Base-by-base conservation (phyloP, 2,113 vertebrate genomes). In the Rhinichthys klamathensis region DNA sequence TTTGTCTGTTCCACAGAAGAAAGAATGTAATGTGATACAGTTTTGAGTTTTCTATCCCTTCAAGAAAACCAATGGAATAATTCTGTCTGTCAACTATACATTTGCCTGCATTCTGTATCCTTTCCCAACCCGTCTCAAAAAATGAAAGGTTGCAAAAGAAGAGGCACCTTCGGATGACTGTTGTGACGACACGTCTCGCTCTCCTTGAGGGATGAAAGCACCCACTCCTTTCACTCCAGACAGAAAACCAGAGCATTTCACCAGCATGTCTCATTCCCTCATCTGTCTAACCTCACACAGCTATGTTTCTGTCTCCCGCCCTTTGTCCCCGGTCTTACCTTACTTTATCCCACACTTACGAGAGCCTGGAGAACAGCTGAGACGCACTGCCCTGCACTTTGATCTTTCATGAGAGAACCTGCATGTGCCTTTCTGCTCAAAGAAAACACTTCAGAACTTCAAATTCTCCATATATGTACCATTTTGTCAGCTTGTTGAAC, bases 211-310 rank as follows among this genome's bases (percentile, higher is more conserved):
- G 60, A 83, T 41, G 44, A 86, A 65, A 79, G 73, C 63, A 77
- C 73, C 81, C 78, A 56, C 35, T 72, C 6, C 12, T 82, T 78
- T 79, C 83, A 80, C 60, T 84, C 65, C 83, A 86, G 54, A 67
- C 27, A 76, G 80, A 84, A 83, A 86, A 88, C 54, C 76, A 78
- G 84, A 87, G 32, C 56, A 46, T 77, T 72, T 85, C 54, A 13
- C 88, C 87, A 85, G 46, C 74, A 80, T 54, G 79, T 89, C 80
- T 89, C 86, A 30, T 87, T 89, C 84, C 90, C 69, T 91, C 91
- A 87, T 94, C 94, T 94, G 93, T 91, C 90, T 92, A 93, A 91
- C 87, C 92, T 95, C 93, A 95, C 87, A 92, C 81, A 88, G 90
- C 77, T 88, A 89, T 85, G 90, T 92, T 93, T 92, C 92, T 91